These are phyloP conservation scores for Trileptium ribeirensis DNA, from an alignment of 2,888 invertebrate genomes.

Conservation along the genomic window DNA sequence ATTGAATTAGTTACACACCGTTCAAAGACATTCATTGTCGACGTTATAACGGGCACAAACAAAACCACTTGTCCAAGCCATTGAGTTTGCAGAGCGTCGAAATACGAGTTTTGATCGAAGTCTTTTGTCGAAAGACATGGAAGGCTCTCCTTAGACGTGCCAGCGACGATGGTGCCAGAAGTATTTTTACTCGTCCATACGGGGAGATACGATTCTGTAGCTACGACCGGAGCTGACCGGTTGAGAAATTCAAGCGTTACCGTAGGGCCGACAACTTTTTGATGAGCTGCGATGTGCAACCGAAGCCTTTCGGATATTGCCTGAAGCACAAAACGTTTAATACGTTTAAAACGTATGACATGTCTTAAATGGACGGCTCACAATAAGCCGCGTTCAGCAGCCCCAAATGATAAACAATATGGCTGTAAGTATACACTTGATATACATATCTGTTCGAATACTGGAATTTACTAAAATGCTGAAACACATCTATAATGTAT, in stretches of 20 bases:
- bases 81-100: conserved; percentile 36
- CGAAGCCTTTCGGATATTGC: too few species aligned
- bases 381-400: too few species aligned
- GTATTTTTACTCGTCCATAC: background rate
- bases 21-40: conserved; percentile 42
- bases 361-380: too few species aligned
- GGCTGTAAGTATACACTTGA: too few species aligned
- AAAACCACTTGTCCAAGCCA: conserved; percentile 33
- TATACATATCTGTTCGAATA: too few species aligned
- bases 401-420: too few species aligned
- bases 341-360: too few species aligned
- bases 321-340: too few species aligned
- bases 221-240: background rate
- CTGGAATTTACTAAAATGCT: too few species aligned
- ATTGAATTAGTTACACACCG: too few species aligned
- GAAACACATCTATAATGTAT: too few species aligned
- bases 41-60: conserved; percentile 43
- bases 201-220: conserved; percentile 5
- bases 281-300: background rate
- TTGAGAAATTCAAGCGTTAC: background rate
- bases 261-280: conserved; percentile 10
- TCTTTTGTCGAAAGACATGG: background rate
- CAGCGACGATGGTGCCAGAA: background rate
- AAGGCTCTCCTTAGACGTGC: background rate
- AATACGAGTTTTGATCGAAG: conserved; percentile 42